phyloP scores from a whole-genome alignment of 1,140 invertebrate genomes.

The Ladona fulva region DNA sequence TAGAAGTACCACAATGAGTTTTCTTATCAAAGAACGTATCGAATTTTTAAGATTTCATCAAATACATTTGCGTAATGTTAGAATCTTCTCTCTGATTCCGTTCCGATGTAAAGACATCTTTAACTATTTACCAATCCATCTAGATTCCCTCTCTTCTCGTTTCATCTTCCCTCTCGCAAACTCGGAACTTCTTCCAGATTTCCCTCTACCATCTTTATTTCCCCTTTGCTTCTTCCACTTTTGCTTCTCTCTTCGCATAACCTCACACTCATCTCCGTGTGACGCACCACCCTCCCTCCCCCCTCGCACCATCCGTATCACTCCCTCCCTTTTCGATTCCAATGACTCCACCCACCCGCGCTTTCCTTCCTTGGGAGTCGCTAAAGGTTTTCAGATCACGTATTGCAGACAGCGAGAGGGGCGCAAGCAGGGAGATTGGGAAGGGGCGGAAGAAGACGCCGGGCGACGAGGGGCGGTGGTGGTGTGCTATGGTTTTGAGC shows the following conservation, averaged over 20 bases:
- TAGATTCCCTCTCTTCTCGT: background rate
- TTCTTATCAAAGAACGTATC: too few species aligned
- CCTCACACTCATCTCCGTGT: background rate
- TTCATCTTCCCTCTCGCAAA: background rate
- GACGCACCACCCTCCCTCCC: background rate
- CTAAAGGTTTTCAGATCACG: conserved; percentile 5
- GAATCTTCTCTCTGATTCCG: too few species aligned
- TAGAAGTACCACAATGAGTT: too few species aligned
- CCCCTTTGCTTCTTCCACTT: background rate
- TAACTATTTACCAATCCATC: background rate
- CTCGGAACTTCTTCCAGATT: background rate
- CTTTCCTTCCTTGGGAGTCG: background rate
- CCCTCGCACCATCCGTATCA: background rate
- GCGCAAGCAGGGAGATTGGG: background rate
- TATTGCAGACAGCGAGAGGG: background rate
- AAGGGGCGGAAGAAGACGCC: background rate
- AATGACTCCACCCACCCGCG: background rate
- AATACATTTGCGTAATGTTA: too few species aligned
- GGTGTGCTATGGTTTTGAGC: background rate
- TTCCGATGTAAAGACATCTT: background rate
- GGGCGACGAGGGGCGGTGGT: background rate
- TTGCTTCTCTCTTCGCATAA: background rate
- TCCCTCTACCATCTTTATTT: background rate
- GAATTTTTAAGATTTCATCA: too few species aligned
- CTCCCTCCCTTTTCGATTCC: background rate